Evolutionary conservation across 2,113 vertebrate species (phyloP), one percentile per base, ranked within the genome.

Genomic region (Coptodon bakossiorum): DNA sequence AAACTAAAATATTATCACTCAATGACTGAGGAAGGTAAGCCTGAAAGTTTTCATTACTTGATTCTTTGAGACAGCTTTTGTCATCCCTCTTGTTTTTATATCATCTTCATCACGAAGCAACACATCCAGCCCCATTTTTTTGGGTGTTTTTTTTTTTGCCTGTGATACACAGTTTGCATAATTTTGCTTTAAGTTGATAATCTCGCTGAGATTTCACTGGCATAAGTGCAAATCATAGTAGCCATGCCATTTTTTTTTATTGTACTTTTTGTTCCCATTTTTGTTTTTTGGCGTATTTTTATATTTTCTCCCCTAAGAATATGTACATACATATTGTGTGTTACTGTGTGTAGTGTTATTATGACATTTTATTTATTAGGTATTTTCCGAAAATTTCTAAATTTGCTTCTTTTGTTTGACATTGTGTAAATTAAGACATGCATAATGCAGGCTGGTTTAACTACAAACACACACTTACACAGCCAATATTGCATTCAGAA

Each of bases 1-100:
- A 99, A 99, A 96, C 98, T 99, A 98, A 99, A 98, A 98, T 99
- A 98, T 98, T 98, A 99, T 99, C 98, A 98, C 98, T 98, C 98
- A 98, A 99, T 99, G 98, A 99, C 98, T 96, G 98, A 99, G 97
- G 98, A 99, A 99, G 98, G 98, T 99, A 99, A 99, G 98, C 97
- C 95, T 27, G 31, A 93, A 92, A 53, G 54, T 91, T 97, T 98
- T 96, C 96, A 96, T 96, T 97, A 95, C 96, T 97, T 93, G 79
- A 92, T 90, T 90, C 94, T 96, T 95, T 95, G 91, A 95, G 94
- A 93, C 95, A 54, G 88, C 94, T 95, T 96, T 93, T 93, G 92
- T 91, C 91, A 93, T 93, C 84, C 91, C 73, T 87, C 36, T 91
- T 93, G 36, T 4, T 53, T 38, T 57, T 43, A 54, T 34, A 71